Base-by-base conservation (phyloP, 2,888 invertebrate genomes). In the Aricia artaxerxes region DNA sequence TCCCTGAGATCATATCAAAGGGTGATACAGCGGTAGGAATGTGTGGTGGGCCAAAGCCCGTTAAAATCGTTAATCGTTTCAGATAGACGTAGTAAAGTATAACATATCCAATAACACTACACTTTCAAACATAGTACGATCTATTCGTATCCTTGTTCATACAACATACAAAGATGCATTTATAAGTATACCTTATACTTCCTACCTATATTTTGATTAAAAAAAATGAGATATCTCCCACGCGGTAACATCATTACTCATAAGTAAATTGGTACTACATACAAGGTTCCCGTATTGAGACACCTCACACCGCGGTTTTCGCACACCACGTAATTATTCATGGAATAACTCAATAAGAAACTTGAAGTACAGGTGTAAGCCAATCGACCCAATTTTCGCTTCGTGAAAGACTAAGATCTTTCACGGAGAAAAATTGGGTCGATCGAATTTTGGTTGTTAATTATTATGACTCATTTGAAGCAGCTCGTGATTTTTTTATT, bases 291-390 rank as follows among this genome's bases (percentile, higher is more conserved):
- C 64, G 64, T 69, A 31, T 11, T 69, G 31, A 35, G n/a, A 61
- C 64, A 31, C 64, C 11, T 69, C 4, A 31, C 11, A 13, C 31
- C 64, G 31, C 64, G 64, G 35, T 69, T 69, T 69, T 69, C 31
- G 1, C 24, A 24, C 24, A 24, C 5, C 16, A 24, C 61, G 9
- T 69, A 69, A 69, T 31, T 69, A 69, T 69, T 69, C 11, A 69
- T 31, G 35, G 9, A 35, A 24, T 11, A 64, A 69, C 16, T 57
- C 57, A 57, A 57, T 57, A 64, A 64, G 64, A 69, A 69, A 69
- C 31, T 31, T 69, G 64, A 69, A 69, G 31, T 35, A 69, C 64
- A 69, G 35, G 64, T 69, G 64, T 69, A 69, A 35, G 31, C 64
- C 64, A 31, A 69, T 69, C 35, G 11, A 69, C 64, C 64, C 35